These are phyloP conservation scores for Desoria tigrina DNA, from an alignment of 2,888 invertebrate species.

Conservation along the genomic window DNA sequence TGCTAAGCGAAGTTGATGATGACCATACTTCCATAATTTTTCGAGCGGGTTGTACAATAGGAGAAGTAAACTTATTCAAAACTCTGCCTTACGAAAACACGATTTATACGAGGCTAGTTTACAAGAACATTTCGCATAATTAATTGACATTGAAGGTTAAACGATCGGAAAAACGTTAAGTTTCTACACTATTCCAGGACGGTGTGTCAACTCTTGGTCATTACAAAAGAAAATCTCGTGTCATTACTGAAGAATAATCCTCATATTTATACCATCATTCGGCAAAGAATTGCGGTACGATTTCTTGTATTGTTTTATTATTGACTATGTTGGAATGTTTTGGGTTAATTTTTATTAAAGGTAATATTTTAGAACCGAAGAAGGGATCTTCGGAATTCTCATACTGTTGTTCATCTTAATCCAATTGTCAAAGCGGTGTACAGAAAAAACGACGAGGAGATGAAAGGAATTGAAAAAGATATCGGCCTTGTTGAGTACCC, in stretches of 20 bases:
- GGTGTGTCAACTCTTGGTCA: constrained; percentile 41
- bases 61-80: constrained; percentile 46
- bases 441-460: neutral
- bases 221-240: constrained; percentile 44
- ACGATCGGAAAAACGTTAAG: too few species aligned
- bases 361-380: neutral
- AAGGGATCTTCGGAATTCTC: constrained; percentile 1
- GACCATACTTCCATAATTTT: constrained; percentile 37
- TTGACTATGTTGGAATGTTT: neutral
- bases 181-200: constrained; percentile 45
- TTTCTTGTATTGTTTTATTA: neutral
- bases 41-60: constrained; percentile 44
- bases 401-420: neutral
- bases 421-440: neutral
- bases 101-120: constrained; percentile 44
- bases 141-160: too few species aligned
- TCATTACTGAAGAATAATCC: constrained; percentile 34
- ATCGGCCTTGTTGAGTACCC: constrained; percentile 30
- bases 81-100: constrained; percentile 43
- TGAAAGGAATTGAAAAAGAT: constrained; percentile 10
- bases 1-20: constrained; percentile 34
- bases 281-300: constrained; percentile 34
- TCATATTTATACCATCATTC: constrained; percentile 35
- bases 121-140: too few species aligned
- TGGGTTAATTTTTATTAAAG: neutral